phyloP scores from a whole-genome alignment of 2,797 vertebrate species.

The Momotus momota region DNA sequence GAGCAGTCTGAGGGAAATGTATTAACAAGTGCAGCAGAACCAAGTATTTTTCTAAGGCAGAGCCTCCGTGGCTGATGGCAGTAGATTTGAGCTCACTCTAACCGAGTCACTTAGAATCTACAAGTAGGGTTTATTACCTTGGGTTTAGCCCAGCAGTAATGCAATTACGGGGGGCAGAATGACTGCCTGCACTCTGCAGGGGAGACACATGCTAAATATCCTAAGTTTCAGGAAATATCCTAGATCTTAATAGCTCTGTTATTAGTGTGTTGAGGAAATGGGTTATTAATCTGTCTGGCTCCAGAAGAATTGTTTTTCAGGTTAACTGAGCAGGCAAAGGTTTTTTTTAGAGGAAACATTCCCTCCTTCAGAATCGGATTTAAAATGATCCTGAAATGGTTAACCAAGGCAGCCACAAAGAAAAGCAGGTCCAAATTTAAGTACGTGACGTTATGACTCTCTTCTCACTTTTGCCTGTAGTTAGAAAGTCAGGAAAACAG shows the following conservation, averaged over 20 bases:
- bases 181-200: background rate
- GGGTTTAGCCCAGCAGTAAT: background rate
- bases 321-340: background rate
- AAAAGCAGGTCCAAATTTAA: background rate
- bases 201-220: background rate
- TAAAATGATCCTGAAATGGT: background rate
- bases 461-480: background rate
- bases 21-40: background rate
- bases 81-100: background rate
- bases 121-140: background rate
- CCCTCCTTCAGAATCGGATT: background rate
- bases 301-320: background rate
- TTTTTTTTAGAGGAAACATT: background rate
- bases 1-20: background rate
- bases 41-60: background rate
- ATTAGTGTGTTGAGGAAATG: constrained; percentile 7
- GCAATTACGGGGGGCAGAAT: background rate
- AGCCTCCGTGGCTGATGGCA: background rate
- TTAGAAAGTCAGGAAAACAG: background rate
- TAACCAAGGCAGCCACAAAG: background rate
- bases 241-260: background rate
- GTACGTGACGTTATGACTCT: background rate
- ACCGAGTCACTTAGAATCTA: background rate
- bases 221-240: background rate
- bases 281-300: constrained; percentile 15